These are phyloP conservation scores for Phytoseiulus persimilis DNA, from an alignment of 2,888 invertebrate genomes.

Conservation along the genomic window DNA sequence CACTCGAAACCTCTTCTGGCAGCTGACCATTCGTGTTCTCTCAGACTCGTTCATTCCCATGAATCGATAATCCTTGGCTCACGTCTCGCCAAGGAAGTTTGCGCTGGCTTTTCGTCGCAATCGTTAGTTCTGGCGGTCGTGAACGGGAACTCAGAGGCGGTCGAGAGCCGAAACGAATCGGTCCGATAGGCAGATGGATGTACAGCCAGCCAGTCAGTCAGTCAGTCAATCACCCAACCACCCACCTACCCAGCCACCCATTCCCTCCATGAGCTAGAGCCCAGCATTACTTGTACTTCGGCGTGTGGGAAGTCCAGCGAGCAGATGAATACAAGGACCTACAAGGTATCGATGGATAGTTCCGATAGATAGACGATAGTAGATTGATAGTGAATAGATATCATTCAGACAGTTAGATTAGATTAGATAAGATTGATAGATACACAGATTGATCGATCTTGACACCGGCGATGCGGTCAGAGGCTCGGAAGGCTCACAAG, in stretches of 20 bases:
- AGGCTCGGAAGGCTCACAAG: not conserved
- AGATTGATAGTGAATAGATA: not conserved
- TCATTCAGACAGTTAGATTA: not conserved
- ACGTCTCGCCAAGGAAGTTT: not conserved
- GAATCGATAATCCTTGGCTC: not conserved
- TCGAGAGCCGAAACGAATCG: not conserved
- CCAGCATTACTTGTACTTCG: conserved; percentile 5
- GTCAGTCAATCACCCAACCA: not conserved
- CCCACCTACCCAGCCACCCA: not conserved
- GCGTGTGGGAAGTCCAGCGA: conserved; percentile 5
- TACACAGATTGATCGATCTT: conserved; percentile 5
- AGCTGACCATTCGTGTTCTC: not conserved
- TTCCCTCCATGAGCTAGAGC: not conserved
- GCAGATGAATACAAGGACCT: not conserved
- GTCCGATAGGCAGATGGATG: not conserved
- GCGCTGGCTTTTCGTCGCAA: not conserved
- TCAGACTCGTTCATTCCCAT: not conserved
- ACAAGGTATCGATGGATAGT: not conserved
- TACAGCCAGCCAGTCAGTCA: not conserved
- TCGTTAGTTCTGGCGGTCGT: not conserved
- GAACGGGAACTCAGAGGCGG: not conserved
- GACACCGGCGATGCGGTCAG: not conserved
- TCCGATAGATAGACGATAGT: not conserved
- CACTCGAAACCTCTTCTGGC: not conserved
- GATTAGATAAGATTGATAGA: conserved; percentile 5